Percentiles rank a stretch among this genome's conserved stretches.
These are phyloP conservation scores for Tetraodon nigroviridis DNA, from an alignment of 2,113 vertebrate genomes.

Conservation along the genomic window DNA sequence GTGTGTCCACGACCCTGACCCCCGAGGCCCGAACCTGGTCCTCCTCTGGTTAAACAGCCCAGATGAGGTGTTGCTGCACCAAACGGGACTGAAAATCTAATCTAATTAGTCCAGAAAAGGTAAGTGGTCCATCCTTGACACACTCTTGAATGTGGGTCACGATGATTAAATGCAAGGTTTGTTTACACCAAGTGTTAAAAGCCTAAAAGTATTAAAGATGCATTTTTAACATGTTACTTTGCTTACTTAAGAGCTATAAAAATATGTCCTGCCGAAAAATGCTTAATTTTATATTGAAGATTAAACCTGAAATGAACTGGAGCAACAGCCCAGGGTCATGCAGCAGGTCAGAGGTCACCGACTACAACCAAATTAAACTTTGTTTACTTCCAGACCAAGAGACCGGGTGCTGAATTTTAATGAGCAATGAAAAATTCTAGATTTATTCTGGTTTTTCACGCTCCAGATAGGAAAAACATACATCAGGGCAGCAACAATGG, in stretches of 20 bases:
- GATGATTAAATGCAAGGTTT: neutral
- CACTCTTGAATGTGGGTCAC: constrained; percentile 15
- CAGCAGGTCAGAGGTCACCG: neutral
- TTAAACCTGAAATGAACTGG: neutral
- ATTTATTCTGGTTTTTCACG: neutral
- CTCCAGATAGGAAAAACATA: neutral
- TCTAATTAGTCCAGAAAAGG: constrained; percentile 30
- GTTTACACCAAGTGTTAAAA: neutral
- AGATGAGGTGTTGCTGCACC: neutral
- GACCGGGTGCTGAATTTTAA: neutral
- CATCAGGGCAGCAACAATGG: neutral
- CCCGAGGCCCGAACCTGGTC: too few species aligned
- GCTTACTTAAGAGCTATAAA: neutral
- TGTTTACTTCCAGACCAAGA: neutral
- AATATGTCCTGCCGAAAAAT: neutral
- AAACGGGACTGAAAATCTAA: constrained; percentile 22
- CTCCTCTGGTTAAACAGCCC: constrained; percentile 24
- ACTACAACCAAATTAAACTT: too few species aligned
- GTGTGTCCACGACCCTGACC: too few species aligned
- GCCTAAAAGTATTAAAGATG: neutral
- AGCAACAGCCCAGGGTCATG: neutral
- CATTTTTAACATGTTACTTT: neutral
- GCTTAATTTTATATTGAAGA: neutral
- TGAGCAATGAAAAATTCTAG: neutral
- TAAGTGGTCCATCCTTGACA: constrained; percentile 34